A percentile compares a stretch with the other conserved stretches of the same genome.
Conservation (phyloP, 1,140 invertebrate genomes). For the Cydia splendana region DNA sequence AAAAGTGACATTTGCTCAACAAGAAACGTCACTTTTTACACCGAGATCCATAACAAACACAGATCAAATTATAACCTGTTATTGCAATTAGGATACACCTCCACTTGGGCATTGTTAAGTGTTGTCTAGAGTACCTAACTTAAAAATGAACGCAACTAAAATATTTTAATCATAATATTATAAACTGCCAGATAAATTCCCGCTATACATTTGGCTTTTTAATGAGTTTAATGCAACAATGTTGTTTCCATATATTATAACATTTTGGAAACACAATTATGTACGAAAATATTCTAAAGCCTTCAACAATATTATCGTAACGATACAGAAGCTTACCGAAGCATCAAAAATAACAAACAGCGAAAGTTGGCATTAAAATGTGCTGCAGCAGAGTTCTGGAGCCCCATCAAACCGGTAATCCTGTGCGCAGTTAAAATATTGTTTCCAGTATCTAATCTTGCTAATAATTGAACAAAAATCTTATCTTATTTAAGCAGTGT, state of each 20-base stretch:
- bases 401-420: slow-evolving; percentile 26
- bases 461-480: no score
- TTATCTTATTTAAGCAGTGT: neutral
- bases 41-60: no score
- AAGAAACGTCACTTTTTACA: no score
- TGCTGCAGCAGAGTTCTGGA: slow-evolving; percentile 11
- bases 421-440: neutral
- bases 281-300: neutral
- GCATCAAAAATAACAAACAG: slow-evolving; percentile 8
- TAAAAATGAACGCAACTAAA: neutral
- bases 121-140: no score
- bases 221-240: neutral
- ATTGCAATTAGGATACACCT: no score
- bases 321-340: slow-evolving; percentile 16
- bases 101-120: no score
- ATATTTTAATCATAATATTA: neutral
- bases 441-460: neutral
- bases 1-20: no score
- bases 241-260: neutral
- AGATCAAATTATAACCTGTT: no score
- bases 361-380: slow-evolving; percentile 11
- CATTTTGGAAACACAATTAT: neutral
- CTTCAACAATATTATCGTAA: slow-evolving; percentile 6
- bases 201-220: neutral
- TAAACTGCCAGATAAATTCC: neutral